Evolutionary conservation across 2,888 invertebrate genomes (phyloP), one percentile per base, ranked within the genome.

Genomic region (Atherix ibis): DNA sequence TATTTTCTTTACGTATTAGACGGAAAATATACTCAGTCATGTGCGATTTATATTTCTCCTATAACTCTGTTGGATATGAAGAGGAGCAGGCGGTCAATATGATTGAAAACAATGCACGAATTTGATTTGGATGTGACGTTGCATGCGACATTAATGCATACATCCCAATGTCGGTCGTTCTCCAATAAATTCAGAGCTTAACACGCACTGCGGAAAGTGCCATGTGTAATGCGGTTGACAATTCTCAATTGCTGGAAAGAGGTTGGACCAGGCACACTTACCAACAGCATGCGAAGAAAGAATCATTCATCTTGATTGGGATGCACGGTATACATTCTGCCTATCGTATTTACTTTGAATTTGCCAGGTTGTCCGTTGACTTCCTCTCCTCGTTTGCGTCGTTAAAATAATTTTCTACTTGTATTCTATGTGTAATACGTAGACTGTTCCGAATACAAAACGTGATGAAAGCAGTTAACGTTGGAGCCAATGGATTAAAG

Each of bases 371-470:
- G 22, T 10, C 22, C 22, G 10, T 22, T 10, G 22, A 22, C 22
- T 8, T 22, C 22, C 10, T 22, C 22, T 8, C 22, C 22, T 6
- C 22, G 22, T 10, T 22, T 22, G 6, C 22, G 6, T 22, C 22
- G 6, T 22, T 6, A 22, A 22, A 22, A 22, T 22, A n/a, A n/a
- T n/a, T n/a, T n/a, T n/a, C 10, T 22, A 22, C 10, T 6, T 28
- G 36, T 37, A 42, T 50, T 48, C 46, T 45, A 49, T 31, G 47
- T 50, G 34, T 43, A 48, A 44, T 48, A 48, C 18, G 34, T 32
- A 32, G 51, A 48, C 43, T 51, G 44, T 33, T 51, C 48, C 24
- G 42, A 36, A 40, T 51, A 50, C 18, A 49, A 40, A 43, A 50
- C 39, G 18, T 40, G 15, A 33, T 56, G 56, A 46, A 56, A 57